A percentile compares a stretch with the other conserved stretches of the same genome.
Conservation (phyloP, 2,797 vertebrate species). For the Myotis findleyi region DNA sequence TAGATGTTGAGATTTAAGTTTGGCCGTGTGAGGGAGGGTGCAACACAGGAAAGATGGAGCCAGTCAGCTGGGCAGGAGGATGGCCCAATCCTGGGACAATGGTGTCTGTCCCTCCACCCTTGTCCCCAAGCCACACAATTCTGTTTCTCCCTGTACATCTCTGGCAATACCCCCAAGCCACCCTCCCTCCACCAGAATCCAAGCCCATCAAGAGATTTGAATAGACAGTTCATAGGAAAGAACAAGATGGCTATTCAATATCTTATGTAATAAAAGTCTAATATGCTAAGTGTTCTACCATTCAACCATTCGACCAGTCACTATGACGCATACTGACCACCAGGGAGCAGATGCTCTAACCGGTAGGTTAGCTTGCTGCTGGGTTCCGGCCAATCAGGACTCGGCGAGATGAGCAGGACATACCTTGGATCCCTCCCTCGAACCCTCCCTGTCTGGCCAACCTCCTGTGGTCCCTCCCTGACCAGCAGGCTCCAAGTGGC, state of each 20-base stretch:
- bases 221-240: background rate
- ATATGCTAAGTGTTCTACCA: too few species aligned
- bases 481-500: too few species aligned
- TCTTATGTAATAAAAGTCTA: too few species aligned
- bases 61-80: background rate
- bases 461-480: too few species aligned
- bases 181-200: background rate
- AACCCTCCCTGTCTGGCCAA: too few species aligned
- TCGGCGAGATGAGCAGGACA: too few species aligned
- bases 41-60: background rate
- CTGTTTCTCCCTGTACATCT: background rate
- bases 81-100: background rate
- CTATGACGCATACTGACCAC: too few species aligned
- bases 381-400: too few species aligned
- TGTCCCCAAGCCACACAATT: background rate
- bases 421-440: too few species aligned
- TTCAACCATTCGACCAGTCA: fast-evolving
- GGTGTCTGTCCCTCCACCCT: background rate
- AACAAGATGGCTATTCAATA: background rate
- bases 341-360: too few species aligned
- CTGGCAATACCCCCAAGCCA: background rate
- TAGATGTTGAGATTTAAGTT: background rate
- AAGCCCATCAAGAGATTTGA: background rate
- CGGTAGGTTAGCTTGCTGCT: too few species aligned
- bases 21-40: fast-evolving